Evolutionary conservation across 2,888 invertebrate species (phyloP).

Genomic region (Oxystoma pomonae): DNA sequence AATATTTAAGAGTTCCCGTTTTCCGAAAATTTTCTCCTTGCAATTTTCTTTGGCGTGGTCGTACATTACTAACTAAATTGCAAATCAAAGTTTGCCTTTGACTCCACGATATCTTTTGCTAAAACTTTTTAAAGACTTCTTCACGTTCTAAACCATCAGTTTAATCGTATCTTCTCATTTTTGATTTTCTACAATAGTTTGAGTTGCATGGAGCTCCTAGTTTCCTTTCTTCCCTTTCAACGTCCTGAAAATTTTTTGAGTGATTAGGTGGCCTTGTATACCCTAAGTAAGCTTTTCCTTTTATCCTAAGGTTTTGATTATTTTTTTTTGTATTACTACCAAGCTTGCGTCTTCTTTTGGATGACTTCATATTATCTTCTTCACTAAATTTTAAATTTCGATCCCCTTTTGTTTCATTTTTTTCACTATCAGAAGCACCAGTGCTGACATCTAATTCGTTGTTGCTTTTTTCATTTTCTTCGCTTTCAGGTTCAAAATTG

Average conservation of each 20-base stretch:
- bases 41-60: conserved; percentile 5
- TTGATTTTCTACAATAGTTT: conserved; percentile 6
- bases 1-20: conserved; percentile 8
- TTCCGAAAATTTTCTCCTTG: conserved; percentile 6
- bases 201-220: conserved; percentile 4
- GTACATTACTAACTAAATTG: conserved; percentile 3
- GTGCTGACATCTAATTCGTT: conserved; percentile 1
- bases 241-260: conserved; percentile 3
- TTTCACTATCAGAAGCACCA: not conserved
- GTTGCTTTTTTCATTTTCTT: not conserved
- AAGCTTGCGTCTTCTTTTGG: not conserved
- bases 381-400: not conserved
- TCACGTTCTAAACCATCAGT: conserved; percentile 4
- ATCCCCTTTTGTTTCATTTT: not conserved
- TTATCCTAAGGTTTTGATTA: no score
- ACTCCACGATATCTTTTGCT: conserved; percentile 3
- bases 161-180: conserved; percentile 5
- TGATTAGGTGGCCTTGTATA: no score
- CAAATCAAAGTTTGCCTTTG: conserved; percentile 5
- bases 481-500: not conserved
- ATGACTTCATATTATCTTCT: not conserved
- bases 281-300: no score
- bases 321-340: not conserved
- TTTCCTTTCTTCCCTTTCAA: conserved; percentile 7
- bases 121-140: conserved; percentile 8